Evolutionary conservation across 2,113 vertebrate species (phyloP).

Genomic region (Paradoxurus hermaphroditus): DNA sequence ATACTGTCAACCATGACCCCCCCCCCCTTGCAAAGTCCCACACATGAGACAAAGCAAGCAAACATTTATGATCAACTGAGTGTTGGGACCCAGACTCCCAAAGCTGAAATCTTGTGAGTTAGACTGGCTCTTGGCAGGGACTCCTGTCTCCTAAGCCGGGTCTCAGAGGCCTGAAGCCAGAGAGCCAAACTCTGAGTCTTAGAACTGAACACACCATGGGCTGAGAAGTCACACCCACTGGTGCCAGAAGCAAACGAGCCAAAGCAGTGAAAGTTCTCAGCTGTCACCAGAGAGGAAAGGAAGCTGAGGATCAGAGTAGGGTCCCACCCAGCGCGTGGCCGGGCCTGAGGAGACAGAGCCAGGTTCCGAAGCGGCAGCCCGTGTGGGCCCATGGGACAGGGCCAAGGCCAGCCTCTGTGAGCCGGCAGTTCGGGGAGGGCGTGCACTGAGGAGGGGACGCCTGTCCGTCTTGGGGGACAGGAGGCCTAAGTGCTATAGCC

Average conservation of each 20-base stretch:
- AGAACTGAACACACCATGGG: background rate
- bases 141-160: background rate
- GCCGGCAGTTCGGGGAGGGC: background rate
- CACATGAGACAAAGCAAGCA: background rate
- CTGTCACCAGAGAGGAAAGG: background rate
- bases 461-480: background rate
- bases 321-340: accelerated
- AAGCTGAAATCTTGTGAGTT: background rate
- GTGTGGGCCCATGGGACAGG: background rate
- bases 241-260: background rate
- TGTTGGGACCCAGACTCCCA: background rate
- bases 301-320: background rate
- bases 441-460: background rate
- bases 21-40: background rate
- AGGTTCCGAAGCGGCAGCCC: background rate
- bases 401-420: accelerated
- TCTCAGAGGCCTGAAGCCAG: background rate
- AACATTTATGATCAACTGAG: background rate
- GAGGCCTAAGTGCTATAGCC: background rate
- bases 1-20: too few relatives aligned
- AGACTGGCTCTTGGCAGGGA: background rate
- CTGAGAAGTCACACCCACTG: background rate
- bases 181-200: background rate
- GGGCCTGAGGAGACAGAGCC: background rate
- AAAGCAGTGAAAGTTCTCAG: background rate